Percentiles rank a stretch among this genome's conserved stretches.
These are phyloP conservation scores for Hyles vespertilio DNA, from an alignment of 1,140 invertebrate genomes.

Conservation along the genomic window DNA sequence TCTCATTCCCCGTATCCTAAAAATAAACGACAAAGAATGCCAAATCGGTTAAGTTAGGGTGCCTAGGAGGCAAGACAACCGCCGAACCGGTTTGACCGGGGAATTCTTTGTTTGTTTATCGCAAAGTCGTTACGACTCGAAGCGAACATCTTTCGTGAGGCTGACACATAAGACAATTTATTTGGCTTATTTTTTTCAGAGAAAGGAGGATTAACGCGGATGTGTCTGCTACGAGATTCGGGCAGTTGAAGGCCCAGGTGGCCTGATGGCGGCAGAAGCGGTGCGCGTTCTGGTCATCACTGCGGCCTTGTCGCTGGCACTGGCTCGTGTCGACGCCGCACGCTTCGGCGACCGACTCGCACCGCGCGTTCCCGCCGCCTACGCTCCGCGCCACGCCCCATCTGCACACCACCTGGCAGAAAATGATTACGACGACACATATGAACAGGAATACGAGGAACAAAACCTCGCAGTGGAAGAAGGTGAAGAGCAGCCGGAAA, in stretches of 20 bases:
- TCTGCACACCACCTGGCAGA: slow-evolving; percentile 38
- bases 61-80: slow-evolving; percentile 51
- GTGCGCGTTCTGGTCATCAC: slow-evolving; percentile 41
- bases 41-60: slow-evolving; percentile 58
- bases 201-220: slow-evolving; percentile 38
- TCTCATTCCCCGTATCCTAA: slow-evolving; percentile 27
- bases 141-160: slow-evolving; percentile 16
- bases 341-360: slow-evolving; percentile 71
- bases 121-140: slow-evolving; percentile 32
- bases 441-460: slow-evolving; percentile 50
- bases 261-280: slow-evolving; percentile 48
- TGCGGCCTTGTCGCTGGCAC: slow-evolving; percentile 38
- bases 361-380: slow-evolving; percentile 61
- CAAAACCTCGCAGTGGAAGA: slow-evolving; percentile 33
- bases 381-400: slow-evolving; percentile 50
- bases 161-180: slow-evolving; percentile 6
- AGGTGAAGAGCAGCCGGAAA: slow-evolving; percentile 32
- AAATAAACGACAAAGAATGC: slow-evolving; percentile 52
- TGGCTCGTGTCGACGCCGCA: slow-evolving; percentile 40
- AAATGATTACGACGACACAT: slow-evolving; percentile 45
- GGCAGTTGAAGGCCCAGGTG: slow-evolving; percentile 53
- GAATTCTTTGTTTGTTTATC: slow-evolving; percentile 66
- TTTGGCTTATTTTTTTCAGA: slow-evolving; percentile 41
- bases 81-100: slow-evolving; percentile 58
- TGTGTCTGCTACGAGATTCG: slow-evolving; percentile 42